Evolutionary conservation across 2,888 invertebrate species (phyloP).

Genomic region (Hypomecis punctinalis): DNA sequence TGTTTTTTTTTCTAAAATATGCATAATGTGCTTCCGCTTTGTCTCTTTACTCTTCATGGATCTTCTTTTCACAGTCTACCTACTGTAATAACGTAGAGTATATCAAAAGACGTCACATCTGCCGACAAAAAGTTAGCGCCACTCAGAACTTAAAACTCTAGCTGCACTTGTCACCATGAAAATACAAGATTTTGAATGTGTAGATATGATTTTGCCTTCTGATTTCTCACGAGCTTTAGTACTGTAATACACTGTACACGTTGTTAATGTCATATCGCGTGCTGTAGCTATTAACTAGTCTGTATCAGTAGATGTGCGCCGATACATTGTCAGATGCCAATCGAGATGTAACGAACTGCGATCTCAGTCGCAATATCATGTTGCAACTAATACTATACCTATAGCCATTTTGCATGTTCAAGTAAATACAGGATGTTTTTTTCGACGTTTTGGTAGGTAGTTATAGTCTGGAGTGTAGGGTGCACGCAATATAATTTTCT

Average conservation of each 20-base stretch:
- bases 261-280: conserved; percentile 14
- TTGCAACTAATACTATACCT: conserved; percentile 1
- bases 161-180: too few species aligned
- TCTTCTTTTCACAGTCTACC: too few species aligned
- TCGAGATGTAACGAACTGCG: conserved; percentile 28
- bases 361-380: conserved; percentile 13
- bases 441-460: too few species aligned
- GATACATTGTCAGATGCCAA: conserved; percentile 42
- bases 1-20: too few species aligned
- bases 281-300: conserved; percentile 8
- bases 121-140: too few species aligned
- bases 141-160: too few species aligned
- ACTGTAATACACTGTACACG: conserved; percentile 3
- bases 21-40: too few species aligned
- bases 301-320: conserved; percentile 32
- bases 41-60: too few species aligned
- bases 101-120: too few species aligned
- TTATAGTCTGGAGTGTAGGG: too few species aligned
- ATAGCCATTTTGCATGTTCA: conserved; percentile 1
- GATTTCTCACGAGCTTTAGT: neutral
- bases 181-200: neutral
- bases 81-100: too few species aligned
- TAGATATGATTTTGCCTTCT: neutral
- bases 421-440: neutral
- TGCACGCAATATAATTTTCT: too few species aligned